phyloP scores from a whole-genome alignment of 2,797 vertebrate genomes.

The Buceros bicornis region DNA sequence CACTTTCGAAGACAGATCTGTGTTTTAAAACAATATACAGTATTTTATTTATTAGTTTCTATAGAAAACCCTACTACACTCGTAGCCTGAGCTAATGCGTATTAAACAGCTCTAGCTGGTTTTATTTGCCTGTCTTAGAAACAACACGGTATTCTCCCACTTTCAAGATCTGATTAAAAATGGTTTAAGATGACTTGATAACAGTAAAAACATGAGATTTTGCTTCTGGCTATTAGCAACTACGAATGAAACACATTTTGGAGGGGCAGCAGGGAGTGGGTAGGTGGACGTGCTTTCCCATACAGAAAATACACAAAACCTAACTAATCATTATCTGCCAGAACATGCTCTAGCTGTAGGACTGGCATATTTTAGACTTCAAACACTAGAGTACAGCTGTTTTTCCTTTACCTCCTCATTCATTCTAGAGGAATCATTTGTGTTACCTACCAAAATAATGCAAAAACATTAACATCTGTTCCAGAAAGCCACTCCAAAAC shows the following conservation, averaged over 20 bases:
- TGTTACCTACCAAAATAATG: neutral
- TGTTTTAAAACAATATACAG: neutral
- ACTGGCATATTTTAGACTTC: neutral
- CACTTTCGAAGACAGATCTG: neutral
- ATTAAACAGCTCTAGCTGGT: neutral
- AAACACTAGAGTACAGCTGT: neutral
- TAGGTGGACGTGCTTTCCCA: neutral
- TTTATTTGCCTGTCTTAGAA: neutral
- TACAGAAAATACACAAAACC: neutral
- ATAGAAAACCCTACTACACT: neutral
- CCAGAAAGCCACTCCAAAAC: neutral
- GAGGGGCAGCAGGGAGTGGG: neutral
- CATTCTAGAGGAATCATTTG: neutral
- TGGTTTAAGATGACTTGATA: neutral
- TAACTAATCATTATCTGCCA: neutral
- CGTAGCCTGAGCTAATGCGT: neutral
- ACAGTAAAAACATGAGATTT: neutral
- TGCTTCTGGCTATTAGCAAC: neutral
- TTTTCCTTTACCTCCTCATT: neutral
- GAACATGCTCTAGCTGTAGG: neutral
- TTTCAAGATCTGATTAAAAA: neutral
- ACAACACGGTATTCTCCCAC: neutral
- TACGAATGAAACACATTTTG: neutral
- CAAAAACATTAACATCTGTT: neutral
- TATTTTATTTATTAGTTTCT: neutral